Conservation (phyloP, 2,797 vertebrate genomes). For the Lophotriccus pileatus region DNA sequence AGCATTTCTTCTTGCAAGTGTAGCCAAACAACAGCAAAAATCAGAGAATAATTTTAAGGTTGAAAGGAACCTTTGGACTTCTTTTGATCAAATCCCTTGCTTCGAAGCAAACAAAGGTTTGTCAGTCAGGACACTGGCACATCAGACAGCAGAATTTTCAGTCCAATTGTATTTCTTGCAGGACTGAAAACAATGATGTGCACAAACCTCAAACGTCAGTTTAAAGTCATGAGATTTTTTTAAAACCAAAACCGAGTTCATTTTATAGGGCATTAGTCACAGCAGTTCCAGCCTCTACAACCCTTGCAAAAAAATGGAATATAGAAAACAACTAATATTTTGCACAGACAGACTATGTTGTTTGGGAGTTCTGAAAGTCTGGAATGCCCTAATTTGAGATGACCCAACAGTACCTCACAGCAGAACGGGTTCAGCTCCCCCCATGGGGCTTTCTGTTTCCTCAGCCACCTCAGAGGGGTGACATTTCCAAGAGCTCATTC, state of each 20-base stretch:
- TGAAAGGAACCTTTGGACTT: not conserved
- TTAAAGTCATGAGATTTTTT: not conserved
- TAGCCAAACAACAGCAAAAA: not conserved
- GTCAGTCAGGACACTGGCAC: not conserved
- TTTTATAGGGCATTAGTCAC: not conserved
- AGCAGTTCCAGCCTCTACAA: not conserved
- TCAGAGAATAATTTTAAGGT: not conserved
- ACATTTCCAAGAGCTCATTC: not conserved
- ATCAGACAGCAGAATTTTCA: not conserved
- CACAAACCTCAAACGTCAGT: not conserved
- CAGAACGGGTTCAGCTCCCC: not conserved
- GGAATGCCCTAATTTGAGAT: not conserved
- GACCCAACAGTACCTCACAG: accelerated
- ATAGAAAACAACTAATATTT: not conserved
- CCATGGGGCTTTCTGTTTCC: not conserved
- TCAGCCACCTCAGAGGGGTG: not conserved
- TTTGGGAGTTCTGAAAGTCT: not conserved
- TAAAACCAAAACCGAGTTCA: not conserved
- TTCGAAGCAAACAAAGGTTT: not conserved
- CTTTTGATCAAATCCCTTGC: not conserved
- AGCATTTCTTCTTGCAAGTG: not conserved
- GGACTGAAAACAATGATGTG: not conserved
- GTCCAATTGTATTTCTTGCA: not conserved
- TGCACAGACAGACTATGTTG: not conserved
- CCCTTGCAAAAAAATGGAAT: not conserved